These are phyloP conservation scores for Mirounga angustirostris DNA, from an alignment of 2,113 vertebrate genomes.

Conservation along the genomic window DNA sequence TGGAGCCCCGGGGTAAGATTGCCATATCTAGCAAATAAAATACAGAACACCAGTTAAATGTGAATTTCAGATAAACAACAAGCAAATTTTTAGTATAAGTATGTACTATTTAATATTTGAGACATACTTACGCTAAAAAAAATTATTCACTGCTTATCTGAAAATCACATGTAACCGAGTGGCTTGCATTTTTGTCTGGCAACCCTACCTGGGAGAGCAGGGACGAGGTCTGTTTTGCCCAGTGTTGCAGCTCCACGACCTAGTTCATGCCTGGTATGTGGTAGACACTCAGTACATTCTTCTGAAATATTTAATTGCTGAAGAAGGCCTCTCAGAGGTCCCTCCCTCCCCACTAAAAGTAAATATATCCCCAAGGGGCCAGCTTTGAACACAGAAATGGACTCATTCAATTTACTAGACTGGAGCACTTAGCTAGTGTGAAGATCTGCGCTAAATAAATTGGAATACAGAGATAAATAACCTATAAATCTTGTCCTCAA, in stretches of 20 bases:
- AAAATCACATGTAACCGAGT: slow-evolving; percentile 9
- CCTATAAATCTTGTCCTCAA: background rate
- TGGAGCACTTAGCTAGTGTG: background rate
- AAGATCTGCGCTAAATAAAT: slow-evolving; percentile 31
- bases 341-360: background rate
- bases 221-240: background rate
- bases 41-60: background rate
- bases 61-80: background rate
- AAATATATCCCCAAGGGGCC: background rate
- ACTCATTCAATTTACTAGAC: slow-evolving; percentile 18
- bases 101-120: background rate
- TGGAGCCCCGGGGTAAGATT: background rate
- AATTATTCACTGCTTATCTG: background rate
- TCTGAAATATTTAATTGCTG: background rate
- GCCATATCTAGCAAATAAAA: background rate
- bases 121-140: background rate
- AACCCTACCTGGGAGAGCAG: background rate
- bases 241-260: background rate
- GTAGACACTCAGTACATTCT: background rate
- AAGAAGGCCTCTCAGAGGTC: background rate
- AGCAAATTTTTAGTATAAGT: background rate
- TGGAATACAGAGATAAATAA: slow-evolving; percentile 42
- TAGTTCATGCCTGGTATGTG: background rate
- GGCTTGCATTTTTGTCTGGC: background rate
- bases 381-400: slow-evolving; percentile 30